Conservation (phyloP, 2,797 vertebrate genomes). For the Phataginus tricuspis region DNA sequence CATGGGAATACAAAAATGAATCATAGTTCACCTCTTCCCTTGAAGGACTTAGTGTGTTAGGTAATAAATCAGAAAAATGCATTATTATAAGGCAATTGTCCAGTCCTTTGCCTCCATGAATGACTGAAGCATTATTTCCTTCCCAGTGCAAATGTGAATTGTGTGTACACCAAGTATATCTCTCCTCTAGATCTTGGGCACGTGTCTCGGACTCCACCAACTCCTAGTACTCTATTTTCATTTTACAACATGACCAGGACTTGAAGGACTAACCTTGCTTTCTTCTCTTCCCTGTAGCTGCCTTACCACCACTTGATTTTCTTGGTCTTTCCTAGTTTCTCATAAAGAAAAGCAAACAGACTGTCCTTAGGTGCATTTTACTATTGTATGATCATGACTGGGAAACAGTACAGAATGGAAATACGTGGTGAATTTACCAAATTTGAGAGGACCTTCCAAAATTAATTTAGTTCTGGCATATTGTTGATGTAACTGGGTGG, state of each 20-base stretch:
- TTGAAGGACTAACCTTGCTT: not conserved
- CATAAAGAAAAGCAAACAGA: slow-evolving; percentile 1
- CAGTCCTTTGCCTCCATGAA: not conserved
- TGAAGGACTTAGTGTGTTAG: not conserved
- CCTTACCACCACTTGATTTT: not conserved
- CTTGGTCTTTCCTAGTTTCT: not conserved
- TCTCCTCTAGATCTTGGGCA: not conserved
- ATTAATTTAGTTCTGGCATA: not conserved
- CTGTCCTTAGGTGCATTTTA: not conserved
- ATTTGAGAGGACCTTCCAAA: not conserved
- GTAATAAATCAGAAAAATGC: not conserved
- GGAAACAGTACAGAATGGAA: not conserved
- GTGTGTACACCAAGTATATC: not conserved
- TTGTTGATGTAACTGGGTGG: not conserved
- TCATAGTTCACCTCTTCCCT: not conserved
- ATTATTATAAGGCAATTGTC: not conserved
- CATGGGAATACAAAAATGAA: not conserved
- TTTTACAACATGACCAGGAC: not conserved
- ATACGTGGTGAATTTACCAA: not conserved
- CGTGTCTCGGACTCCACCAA: not conserved
- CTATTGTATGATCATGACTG: not conserved
- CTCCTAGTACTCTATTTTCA: not conserved
- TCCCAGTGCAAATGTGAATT: not conserved
- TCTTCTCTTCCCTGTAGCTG: not conserved
- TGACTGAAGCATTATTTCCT: slow-evolving; percentile 37